Base-by-base conservation (phyloP, 2,888 invertebrate genomes). In the Operophtera brumata region DNA sequence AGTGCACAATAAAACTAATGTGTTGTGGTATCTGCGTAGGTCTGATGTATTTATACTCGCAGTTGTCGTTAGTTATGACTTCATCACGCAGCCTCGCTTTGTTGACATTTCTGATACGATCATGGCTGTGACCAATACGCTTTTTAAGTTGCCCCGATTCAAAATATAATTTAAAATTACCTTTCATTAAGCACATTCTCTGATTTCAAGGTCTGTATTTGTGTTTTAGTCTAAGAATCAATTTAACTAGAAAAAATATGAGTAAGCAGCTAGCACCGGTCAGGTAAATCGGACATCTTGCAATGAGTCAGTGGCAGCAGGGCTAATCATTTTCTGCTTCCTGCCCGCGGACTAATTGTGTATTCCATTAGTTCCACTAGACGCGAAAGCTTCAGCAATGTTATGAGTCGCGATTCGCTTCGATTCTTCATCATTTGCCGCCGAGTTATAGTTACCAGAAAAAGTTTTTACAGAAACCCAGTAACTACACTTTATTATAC, bases 341-440 rank as follows among this genome's bases (percentile, higher is more conserved):
- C 86, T 82, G 83, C 67, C 71, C 66, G 71, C 75, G 67, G 72
- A 77, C 75, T 83, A 83, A 86, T 86, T 85, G 77, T 81, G 66
- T 69, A 71, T 70, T 69, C 73, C 64, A 86, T 88, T 87, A 85
- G 86, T 88, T 86, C 85, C 85, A 80, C 79, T 68, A 84, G 74
- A 64, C 66, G 67, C 73, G 75, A 81, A 78, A 81, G 77, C 76
- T 75, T 65, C 46, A 56, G 66, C 66, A 67, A 70, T 75, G 72
- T 65, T 73, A 72, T 67, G 69, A 74, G 72, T 64, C 68, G 69
- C 67, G 71, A 74, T 76, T 75, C 69, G 69, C 71, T 73, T 73
- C 65, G 67, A 73, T 67, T 69, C 69, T 64, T 62, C 62, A 59
- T 58, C 62, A 69, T 65, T 35, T 71, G 4, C 20, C 20, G 67